Conservation (phyloP, 2,797 vertebrate genomes). For the Zonotrichia albicollis region DNA sequence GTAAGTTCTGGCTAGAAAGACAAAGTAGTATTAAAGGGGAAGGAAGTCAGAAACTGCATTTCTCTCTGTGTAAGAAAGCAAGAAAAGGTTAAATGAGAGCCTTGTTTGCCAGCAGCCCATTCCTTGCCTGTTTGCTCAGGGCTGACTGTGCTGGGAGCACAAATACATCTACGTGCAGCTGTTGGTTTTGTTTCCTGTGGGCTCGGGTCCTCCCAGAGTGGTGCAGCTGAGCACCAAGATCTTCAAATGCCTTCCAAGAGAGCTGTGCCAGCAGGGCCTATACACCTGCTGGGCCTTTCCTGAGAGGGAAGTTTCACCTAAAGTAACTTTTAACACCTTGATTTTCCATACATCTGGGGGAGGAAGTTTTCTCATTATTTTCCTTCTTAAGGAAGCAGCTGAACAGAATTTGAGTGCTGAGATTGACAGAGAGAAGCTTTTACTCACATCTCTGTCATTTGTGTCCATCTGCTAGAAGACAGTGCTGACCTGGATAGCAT, state of each 20-base stretch:
- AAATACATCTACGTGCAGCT: background rate
- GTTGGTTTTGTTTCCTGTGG: background rate
- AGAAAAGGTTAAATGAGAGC: background rate
- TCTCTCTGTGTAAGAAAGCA: background rate
- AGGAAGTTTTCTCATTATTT: background rate
- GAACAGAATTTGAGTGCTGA: background rate
- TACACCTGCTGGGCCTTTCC: background rate
- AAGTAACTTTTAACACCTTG: background rate
- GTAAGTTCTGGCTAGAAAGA: background rate
- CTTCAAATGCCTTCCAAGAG: background rate
- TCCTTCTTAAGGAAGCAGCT: background rate
- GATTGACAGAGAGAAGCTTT: background rate
- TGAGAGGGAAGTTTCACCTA: background rate
- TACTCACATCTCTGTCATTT: background rate
- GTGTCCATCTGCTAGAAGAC: constrained; percentile 82
- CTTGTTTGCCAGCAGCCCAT: background rate
- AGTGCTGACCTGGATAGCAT: constrained; percentile 94
- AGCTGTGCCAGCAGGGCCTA: background rate
- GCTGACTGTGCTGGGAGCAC: background rate
- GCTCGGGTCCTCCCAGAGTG: fast-evolving
- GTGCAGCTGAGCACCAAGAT: background rate
- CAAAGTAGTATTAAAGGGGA: background rate
- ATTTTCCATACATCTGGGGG: background rate
- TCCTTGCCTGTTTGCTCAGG: constrained; percentile 5
- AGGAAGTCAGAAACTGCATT: background rate